Evolutionary conservation across 2,113 vertebrate species (phyloP).

Genomic region (Microtus oregoni): DNA sequence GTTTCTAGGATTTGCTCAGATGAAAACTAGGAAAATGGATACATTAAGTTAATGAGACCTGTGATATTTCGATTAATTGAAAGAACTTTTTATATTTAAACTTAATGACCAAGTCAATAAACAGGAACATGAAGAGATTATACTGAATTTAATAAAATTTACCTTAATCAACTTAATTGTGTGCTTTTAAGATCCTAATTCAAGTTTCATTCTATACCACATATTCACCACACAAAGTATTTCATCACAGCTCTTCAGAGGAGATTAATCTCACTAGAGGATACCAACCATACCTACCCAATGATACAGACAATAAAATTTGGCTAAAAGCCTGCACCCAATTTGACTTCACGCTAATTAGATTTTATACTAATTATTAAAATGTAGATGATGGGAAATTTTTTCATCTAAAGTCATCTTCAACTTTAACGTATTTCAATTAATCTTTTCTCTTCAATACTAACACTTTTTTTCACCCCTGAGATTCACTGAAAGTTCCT

Average conservation of each 20-base stretch:
- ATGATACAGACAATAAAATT: not conserved
- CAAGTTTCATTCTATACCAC: not conserved
- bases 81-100: constrained; percentile 25
- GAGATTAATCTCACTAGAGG: not conserved
- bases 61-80: constrained; percentile 53
- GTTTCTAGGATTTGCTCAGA: not conserved
- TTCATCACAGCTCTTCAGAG: not conserved
- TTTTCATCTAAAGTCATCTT: not conserved
- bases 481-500: constrained; percentile 6
- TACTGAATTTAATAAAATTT: constrained; percentile 43
- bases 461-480: not conserved
- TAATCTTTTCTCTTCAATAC: constrained; percentile 2
- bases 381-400: not conserved
- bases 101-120: not conserved
- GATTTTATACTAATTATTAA: constrained; percentile 5
- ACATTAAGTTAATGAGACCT: not conserved
- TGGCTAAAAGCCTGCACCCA: not conserved
- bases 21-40: not conserved
- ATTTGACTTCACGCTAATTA: not conserved
- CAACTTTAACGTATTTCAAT: constrained; percentile 21
- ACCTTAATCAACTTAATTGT: constrained; percentile 17
- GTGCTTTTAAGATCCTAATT: not conserved
- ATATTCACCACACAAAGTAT: not conserved
- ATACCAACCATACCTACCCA: not conserved
- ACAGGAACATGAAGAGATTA: constrained; percentile 25